Evolutionary conservation across 2,888 invertebrate species (phyloP), one percentile per base, ranked within the genome.

Genomic region (Rhodophaea formosa): DNA sequence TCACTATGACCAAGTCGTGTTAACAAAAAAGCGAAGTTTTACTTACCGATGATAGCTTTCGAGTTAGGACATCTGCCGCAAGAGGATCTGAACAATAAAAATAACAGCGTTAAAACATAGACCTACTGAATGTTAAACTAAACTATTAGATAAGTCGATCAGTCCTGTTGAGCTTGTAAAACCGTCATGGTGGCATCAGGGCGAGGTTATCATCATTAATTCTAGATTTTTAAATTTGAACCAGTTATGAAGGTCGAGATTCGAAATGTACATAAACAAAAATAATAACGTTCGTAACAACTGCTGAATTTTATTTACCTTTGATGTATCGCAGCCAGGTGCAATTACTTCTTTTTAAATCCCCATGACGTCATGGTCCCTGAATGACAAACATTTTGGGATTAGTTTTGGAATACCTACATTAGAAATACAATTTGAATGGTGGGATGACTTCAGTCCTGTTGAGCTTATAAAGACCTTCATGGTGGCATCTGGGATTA

Each of bases 161-260:
- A 84, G 84, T 77, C 84, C 84, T 84, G 84, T 84, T 84, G 77
- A 77, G 75, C 77, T 77, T 77, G 68, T 74, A 71, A 63, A 59
- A 71, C 77, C 69, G 62, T 79, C 79, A 77, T 54, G 62, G 61
- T 70, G 69, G 73, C 75, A 75, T 77, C 75, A 52, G 69, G 62
- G 47, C 55, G 63, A 62, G 23, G 63, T 70, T 77, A 79, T 77
- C 74, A 76, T 71, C 62, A 42, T 52, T 53, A 55, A 56, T 23
- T 23, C 23, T 5, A 23, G 5, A 23, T 23, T 23, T 2, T 23
- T 23, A 23, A 23, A 23, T 23, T 5, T 5, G 23, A 23, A 23
- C 5, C 2, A 3, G 23, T 5, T 5, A 2, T 23, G 2, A 2
- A 23, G 3, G 3, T 23, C 23, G 23, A 23, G 23, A 23, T 23